phyloP scores from a whole-genome alignment of 2,888 invertebrate genomes.

The Atrina japonica region DNA sequence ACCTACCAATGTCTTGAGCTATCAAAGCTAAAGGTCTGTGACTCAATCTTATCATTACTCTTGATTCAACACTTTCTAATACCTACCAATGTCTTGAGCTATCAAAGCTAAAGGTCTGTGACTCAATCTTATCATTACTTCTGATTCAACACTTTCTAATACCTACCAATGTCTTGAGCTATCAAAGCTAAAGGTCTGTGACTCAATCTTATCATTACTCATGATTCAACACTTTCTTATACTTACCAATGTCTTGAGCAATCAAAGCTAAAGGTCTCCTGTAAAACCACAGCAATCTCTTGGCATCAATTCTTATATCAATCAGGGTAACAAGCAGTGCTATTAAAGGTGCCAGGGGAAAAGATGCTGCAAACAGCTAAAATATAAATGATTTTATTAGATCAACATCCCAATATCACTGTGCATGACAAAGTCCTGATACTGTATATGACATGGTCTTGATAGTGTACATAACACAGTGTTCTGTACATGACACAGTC shows the following conservation, averaged over 20 bases:
- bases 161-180: constrained; percentile 80
- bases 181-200: too few relatives aligned
- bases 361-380: constrained; percentile 82
- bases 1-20: too few relatives aligned
- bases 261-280: constrained; percentile 80
- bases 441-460: constrained; percentile 5
- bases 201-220: too few relatives aligned
- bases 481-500: too few relatives aligned
- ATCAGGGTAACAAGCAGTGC: constrained; percentile 80
- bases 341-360: constrained; percentile 82
- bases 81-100: too few relatives aligned
- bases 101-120: too few relatives aligned
- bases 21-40: too few relatives aligned
- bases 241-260: constrained; percentile 81
- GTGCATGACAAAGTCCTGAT: too few relatives aligned
- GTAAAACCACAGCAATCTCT: constrained; percentile 80
- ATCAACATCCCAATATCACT: too few relatives aligned
- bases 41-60: not conserved
- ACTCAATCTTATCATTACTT: not conserved
- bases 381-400: too few relatives aligned
- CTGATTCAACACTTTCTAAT: not conserved
- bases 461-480: not conserved
- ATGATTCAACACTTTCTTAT: too few relatives aligned
- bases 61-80: too few relatives aligned
- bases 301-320: constrained; percentile 81